Evolutionary conservation across 1,140 invertebrate species (phyloP), one percentile per base, ranked within the genome.

Genomic region (Drosophila nannoptera): DNA sequence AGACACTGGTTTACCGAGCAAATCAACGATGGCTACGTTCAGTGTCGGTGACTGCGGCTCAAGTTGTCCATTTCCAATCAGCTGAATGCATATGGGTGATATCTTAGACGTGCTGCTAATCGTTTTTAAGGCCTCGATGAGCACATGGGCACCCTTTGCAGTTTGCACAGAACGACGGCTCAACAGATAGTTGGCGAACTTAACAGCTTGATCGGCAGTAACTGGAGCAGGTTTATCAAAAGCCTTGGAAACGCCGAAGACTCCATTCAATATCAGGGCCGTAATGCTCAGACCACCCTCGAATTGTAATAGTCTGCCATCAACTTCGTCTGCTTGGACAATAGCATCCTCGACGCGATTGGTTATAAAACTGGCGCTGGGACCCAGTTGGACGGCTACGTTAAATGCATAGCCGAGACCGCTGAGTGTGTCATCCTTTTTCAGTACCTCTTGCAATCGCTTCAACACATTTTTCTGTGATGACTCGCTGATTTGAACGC

Each of bases 281-380:
- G 92, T 92, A 50, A 90, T 91, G n/a, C 91, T 91, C 12, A 94
- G 91, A 6, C 97, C 97, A 40, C 97, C 97, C 91, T 99, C 98
- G 90, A 97, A 99, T 90, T 98, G 95, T 40, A 98, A 91, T 71
- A 94, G 94, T 80, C 93, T 93, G 7, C 94, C 94, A 91, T 98
- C 95, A 22, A 98, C 94, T 92, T 99, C 97, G 92, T 99, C 97
- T 35, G 97, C 97, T 89, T 98, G 97, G 9, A 96, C 94, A 72
- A 98, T 91, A 43, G 96, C 94, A 91, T 98, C 97, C 91, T 98
- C 96, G 49, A 98, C 94, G 49, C 95, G 92, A 61, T 96, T 93
- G 60, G 93, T 92, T 36, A 94, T 94, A 90, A 95, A 95, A 76
- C 93, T 93, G 40, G 94, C 92, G 68, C 92, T 92, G 16, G 91